Evolutionary conservation across 1,140 invertebrate species (phyloP).

Genomic region (Acromyrmex echinatior): DNA sequence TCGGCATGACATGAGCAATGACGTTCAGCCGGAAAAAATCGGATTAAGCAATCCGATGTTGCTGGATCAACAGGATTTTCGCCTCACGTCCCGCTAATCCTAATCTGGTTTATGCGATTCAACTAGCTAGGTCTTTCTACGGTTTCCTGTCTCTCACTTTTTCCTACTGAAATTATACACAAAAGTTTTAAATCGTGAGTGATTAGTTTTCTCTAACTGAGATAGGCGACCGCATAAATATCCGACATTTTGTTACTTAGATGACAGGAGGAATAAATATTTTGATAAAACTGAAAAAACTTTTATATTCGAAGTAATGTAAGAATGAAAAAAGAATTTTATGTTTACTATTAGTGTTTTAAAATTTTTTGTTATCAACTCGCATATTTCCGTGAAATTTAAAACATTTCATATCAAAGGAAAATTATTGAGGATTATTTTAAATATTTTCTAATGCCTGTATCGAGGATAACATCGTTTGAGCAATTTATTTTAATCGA

Average conservation of each 20-base stretch:
- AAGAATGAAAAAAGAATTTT: neutral
- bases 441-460: slow-evolving; percentile 27
- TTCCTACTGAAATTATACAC: neutral
- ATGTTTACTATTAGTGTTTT: neutral
- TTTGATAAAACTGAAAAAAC: slow-evolving; percentile 12
- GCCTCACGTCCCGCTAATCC: slow-evolving; percentile 70
- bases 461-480: neutral
- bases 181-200: slow-evolving; percentile 9
- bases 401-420: neutral
- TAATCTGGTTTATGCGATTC: slow-evolving; percentile 71
- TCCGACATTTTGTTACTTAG: neutral
- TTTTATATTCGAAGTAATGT: neutral
- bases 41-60: slow-evolving; percentile 70
- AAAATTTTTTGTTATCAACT: neutral
- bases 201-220: slow-evolving; percentile 10
- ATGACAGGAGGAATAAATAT: neutral
- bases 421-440: slow-evolving; percentile 7
- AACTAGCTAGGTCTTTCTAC: slow-evolving; percentile 47
- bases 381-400: neutral
- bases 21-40: slow-evolving; percentile 63
- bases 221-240: neutral
- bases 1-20: slow-evolving; percentile 59
- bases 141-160: neutral
- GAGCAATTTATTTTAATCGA: slow-evolving; percentile 24
- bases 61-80: slow-evolving; percentile 47